phyloP scores from a whole-genome alignment of 1,140 invertebrate genomes.

The Goniozus legneri region DNA sequence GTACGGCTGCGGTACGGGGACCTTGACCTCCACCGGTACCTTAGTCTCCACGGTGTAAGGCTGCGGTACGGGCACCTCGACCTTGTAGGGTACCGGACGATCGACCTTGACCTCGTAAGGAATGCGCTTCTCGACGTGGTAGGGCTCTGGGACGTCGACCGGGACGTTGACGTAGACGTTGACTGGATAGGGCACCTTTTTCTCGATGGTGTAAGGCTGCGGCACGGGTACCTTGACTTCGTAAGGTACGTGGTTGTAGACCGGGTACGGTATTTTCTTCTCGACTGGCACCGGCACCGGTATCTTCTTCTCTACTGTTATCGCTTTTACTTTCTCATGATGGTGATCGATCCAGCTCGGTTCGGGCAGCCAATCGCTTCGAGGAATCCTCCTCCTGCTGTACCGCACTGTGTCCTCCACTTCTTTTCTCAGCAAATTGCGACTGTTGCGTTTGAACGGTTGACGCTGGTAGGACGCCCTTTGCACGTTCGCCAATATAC shows the following conservation, averaged over 20 bases:
- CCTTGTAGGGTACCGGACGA: slow-evolving; percentile 56
- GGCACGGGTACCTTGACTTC: slow-evolving; percentile 60
- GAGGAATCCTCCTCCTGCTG: too few species aligned
- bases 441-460: too few species aligned
- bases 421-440: too few species aligned
- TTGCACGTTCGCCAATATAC: too few species aligned
- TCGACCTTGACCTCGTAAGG: slow-evolving; percentile 68
- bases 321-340: slow-evolving; percentile 56
- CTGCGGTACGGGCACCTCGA: slow-evolving; percentile 60
- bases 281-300: slow-evolving; percentile 67
- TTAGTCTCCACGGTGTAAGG: slow-evolving; percentile 64
- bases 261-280: slow-evolving; percentile 56
- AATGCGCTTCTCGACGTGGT: slow-evolving; percentile 57
- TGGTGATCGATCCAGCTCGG: too few species aligned
- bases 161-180: slow-evolving; percentile 33
- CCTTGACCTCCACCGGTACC: slow-evolving; percentile 58
- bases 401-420: too few species aligned
- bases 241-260: slow-evolving; percentile 57
- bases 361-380: too few species aligned
- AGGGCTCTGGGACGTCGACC: slow-evolving; percentile 59
- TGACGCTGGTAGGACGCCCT: too few species aligned
- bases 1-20: slow-evolving; percentile 60
- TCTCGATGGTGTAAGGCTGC: slow-evolving; percentile 57
- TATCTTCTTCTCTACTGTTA: slow-evolving; percentile 60
- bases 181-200: slow-evolving; percentile 44